A percentile compares a stretch with the other conserved stretches of the same genome.
Conservation (phyloP, 2,797 vertebrate genomes). For the Gastrophryne carolinensis region DNA sequence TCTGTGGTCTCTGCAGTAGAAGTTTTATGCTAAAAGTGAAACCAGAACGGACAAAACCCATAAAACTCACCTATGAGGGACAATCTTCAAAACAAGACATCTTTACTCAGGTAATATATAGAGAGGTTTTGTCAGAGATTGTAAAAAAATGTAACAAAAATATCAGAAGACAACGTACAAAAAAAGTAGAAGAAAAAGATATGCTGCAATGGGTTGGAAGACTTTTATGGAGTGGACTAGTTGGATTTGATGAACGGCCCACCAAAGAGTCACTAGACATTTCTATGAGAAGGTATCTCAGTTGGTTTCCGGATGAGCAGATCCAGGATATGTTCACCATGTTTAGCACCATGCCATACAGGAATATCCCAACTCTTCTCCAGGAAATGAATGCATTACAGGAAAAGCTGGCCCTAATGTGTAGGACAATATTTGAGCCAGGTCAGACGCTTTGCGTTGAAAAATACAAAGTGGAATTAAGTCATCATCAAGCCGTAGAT, state of each 20-base stretch:
- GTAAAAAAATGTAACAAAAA: slow-evolving; percentile 51
- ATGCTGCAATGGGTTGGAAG: slow-evolving; percentile 62
- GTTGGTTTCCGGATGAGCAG: slow-evolving; percentile 62
- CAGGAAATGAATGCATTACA: slow-evolving; percentile 63
- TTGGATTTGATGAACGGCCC: slow-evolving; percentile 47
- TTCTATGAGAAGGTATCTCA: slow-evolving; percentile 58
- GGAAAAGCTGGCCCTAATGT: slow-evolving; percentile 57
- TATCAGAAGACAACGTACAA: slow-evolving; percentile 26
- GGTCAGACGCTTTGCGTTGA: slow-evolving; percentile 62
- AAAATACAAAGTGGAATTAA: slow-evolving; percentile 62
- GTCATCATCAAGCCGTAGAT: slow-evolving; percentile 38
- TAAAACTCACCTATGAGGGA: slow-evolving; percentile 55
- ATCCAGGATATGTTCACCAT: slow-evolving; percentile 60
- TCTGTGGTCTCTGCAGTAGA: not conserved
- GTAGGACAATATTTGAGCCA: slow-evolving; percentile 58
- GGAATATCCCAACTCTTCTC: slow-evolving; percentile 59
- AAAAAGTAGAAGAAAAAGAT: slow-evolving; percentile 57
- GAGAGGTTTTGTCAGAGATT: slow-evolving; percentile 58
- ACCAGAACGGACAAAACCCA: slow-evolving; percentile 13
- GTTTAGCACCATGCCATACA: slow-evolving; percentile 55
- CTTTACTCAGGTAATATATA: slow-evolving; percentile 62
- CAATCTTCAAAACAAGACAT: slow-evolving; percentile 57
- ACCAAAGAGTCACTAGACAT: slow-evolving; percentile 40
- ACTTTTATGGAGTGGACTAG: slow-evolving; percentile 62
- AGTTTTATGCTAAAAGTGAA: not conserved